Evolutionary conservation across 2,888 invertebrate genomes (phyloP).

Genomic region (Mythimna pallens): DNA sequence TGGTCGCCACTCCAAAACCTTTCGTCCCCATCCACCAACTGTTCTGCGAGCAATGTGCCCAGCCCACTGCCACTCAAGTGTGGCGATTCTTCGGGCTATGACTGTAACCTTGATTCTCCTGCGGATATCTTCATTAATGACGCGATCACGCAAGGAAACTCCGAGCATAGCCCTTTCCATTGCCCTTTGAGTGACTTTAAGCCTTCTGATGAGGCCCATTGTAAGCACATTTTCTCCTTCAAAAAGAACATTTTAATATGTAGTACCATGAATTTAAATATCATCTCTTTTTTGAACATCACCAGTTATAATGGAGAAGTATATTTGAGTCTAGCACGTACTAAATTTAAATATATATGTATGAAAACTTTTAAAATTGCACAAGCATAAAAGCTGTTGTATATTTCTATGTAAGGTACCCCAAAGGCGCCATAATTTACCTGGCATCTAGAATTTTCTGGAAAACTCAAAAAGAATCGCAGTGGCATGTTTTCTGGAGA

Average conservation of each 20-base stretch:
- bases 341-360: constrained; percentile 33
- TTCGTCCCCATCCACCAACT: no score
- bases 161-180: no score
- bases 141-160: no score
- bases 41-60: no score
- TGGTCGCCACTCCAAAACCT: no score
- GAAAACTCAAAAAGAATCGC: constrained; percentile 19
- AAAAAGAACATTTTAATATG: not conserved
- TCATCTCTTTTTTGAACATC: constrained; percentile 7
- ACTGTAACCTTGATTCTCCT: no score
- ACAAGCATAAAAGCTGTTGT: constrained; percentile 46
- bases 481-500: not conserved
- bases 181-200: no score
- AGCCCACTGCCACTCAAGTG: no score
- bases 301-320: not conserved
- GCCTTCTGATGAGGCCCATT: no score
- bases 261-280: constrained; percentile 11
- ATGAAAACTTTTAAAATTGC: constrained; percentile 36
- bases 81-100: no score
- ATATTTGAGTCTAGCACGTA: constrained; percentile 18
- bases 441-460: constrained; percentile 28
- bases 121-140: no score
- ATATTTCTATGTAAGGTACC: constrained; percentile 34
- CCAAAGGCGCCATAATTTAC: constrained; percentile 34
- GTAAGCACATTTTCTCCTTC: not conserved